Percentiles rank a stretch among this genome's conserved stretches.
phyloP scores from a whole-genome alignment of 1,140 invertebrate genomes.

The Lordiphosa stackelbergi region DNA sequence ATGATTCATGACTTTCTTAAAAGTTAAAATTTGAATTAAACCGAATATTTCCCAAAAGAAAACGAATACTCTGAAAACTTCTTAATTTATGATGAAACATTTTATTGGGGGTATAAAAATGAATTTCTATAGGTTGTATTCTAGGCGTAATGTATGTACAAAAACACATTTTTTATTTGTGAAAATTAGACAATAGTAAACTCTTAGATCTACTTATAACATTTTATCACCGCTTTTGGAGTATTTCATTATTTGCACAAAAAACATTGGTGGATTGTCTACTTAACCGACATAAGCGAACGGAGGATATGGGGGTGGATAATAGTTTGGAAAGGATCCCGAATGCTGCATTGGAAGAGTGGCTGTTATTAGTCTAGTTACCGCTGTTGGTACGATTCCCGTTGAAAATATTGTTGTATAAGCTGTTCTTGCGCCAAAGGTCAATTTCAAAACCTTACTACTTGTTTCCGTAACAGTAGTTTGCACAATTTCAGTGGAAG shows the following conservation, averaged over 20 bases:
- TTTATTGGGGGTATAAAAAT: conserved; percentile 7
- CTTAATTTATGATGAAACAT: too few relatives aligned
- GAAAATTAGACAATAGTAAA: conserved; percentile 8
- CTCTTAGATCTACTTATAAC: conserved; percentile 7
- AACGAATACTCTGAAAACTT: too few relatives aligned
- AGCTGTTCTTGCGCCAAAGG: conserved; percentile 92
- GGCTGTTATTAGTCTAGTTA: conserved; percentile 89
- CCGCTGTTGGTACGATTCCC: conserved; percentile 87
- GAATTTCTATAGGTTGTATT: conserved; percentile 2
- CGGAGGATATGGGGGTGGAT: conserved; percentile 77
- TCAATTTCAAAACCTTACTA: conserved; percentile 89
- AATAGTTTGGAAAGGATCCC: conserved; percentile 86
- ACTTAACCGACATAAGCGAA: conserved; percentile 84
- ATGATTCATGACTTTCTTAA: too few relatives aligned
- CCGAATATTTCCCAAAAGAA: too few relatives aligned
- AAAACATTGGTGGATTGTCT: conserved; percentile 4
- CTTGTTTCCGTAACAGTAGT: conserved; percentile 88
- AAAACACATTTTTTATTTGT: conserved; percentile 5
- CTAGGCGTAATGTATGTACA: conserved; percentile 12
- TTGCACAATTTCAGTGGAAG: conserved; percentile 88
- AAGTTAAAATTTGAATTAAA: too few relatives aligned
- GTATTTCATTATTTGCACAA: conserved; percentile 2
- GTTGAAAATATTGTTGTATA: conserved; percentile 91
- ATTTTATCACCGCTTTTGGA: conserved; percentile 7
- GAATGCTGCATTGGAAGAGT: conserved; percentile 86